Percentiles rank a stretch among this genome's conserved stretches.
Conservation (phyloP, 1,140 invertebrate species). For the Aphelenchoides fujianensis region DNA sequence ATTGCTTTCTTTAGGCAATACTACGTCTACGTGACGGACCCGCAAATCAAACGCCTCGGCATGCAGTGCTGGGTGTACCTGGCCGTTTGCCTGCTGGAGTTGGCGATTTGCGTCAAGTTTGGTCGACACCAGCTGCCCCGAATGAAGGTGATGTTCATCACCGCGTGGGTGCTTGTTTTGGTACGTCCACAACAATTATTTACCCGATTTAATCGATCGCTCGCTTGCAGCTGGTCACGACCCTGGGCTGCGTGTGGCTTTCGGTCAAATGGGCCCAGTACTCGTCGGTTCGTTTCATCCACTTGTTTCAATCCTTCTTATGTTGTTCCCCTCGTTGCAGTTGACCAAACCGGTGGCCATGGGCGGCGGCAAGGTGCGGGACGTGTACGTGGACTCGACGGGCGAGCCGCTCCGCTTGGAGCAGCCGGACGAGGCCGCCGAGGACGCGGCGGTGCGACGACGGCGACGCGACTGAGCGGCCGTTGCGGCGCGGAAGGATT, state of each 20-base stretch:
- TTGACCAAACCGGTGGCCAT: too few relatives aligned
- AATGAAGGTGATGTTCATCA: conserved; percentile 84
- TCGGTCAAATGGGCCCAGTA: conserved; percentile 72
- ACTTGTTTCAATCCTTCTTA: conserved; percentile 37
- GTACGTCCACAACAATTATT: too few relatives aligned
- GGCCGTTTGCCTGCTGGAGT: conserved; percentile 86
- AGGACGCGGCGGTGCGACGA: too few relatives aligned
- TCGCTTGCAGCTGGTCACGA: too few relatives aligned
- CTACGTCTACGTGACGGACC: conserved; percentile 93
- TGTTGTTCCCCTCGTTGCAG: too few relatives aligned
- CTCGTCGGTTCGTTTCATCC: conserved; percentile 37
- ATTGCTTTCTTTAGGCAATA: conserved; percentile 76
- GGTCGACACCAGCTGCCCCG: conserved; percentile 85
- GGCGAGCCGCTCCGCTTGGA: conserved; percentile 53
- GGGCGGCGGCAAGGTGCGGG: conserved; percentile 39
- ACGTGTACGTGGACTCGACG: conserved; percentile 52
- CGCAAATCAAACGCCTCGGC: conserved; percentile 87
- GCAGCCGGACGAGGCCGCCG: too few relatives aligned
- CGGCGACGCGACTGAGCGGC: too few relatives aligned
- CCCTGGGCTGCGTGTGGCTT: conserved; percentile 78
- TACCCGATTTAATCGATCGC: too few relatives aligned
- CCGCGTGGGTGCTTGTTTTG: conserved; percentile 85
- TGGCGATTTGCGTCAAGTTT: conserved; percentile 92
- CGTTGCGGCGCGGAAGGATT: too few relatives aligned
- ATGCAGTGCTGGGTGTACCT: conserved; percentile 84